A percentile compares a stretch with the other conserved stretches of the same genome.
phyloP scores from a whole-genome alignment of 2,113 vertebrate genomes.

The Erpornis zantholeuca region DNA sequence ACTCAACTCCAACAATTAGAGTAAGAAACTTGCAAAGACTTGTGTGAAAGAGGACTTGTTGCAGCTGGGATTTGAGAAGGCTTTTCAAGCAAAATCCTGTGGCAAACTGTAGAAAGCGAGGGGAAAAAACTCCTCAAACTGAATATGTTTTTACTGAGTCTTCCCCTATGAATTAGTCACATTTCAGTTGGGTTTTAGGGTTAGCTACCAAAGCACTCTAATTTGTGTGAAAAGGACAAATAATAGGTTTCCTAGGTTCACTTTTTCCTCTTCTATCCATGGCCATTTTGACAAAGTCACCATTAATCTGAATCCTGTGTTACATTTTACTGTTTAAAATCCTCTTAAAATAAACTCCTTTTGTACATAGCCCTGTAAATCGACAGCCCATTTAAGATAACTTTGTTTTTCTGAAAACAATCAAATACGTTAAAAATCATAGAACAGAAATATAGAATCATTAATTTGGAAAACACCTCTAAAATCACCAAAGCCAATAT shows the following conservation, averaged over 20 bases:
- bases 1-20: background rate
- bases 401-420: background rate
- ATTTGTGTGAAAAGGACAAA: background rate
- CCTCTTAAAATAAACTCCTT: background rate
- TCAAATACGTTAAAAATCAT: background rate
- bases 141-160: background rate
- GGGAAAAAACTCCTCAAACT: background rate
- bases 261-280: background rate
- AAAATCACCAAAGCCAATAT: background rate
- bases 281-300: background rate
- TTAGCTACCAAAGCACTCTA: background rate
- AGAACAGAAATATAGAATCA: background rate
- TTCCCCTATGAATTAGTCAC: background rate
- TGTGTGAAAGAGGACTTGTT: background rate
- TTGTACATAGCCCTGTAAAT: background rate
- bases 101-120: rapidly evolving
- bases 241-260: background rate
- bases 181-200: background rate
- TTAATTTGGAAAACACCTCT: background rate
- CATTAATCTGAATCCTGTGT: background rate
- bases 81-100: background rate
- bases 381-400: background rate
- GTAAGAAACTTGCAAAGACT: background rate
- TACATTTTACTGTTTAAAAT: background rate
- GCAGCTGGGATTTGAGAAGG: background rate